Percentiles rank a stretch among this genome's conserved stretches.
Evolutionary conservation across 2,113 vertebrate genomes (phyloP).

Genomic region (Nothoprocta pentlandii): DNA sequence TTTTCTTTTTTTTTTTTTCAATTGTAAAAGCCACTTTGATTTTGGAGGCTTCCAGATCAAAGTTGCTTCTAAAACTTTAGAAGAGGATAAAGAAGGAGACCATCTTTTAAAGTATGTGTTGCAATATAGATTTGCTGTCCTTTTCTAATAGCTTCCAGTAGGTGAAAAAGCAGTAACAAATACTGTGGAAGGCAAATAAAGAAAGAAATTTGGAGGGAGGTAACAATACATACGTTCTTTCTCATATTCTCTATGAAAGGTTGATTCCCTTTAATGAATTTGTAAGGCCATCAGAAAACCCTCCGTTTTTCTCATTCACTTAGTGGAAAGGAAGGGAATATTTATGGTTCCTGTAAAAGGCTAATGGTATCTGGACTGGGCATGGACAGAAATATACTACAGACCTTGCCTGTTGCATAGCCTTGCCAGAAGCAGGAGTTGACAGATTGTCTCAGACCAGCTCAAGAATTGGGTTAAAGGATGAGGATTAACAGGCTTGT

Average conservation of each 20-base stretch:
- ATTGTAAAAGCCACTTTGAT: background rate
- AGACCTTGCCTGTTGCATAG: background rate
- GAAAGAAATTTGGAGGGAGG: background rate
- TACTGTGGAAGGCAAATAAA: background rate
- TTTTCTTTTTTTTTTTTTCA: no score
- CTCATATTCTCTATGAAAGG: background rate
- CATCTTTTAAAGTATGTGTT: background rate
- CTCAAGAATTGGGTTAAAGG: background rate
- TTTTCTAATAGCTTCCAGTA: background rate
- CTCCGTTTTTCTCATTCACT: background rate
- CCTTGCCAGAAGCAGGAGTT: background rate
- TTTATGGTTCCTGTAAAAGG: background rate
- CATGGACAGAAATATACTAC: background rate
- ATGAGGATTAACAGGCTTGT: conserved; percentile 5
- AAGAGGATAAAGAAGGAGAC: background rate
- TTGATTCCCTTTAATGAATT: background rate
- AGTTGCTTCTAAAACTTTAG: background rate
- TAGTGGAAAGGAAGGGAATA: background rate
- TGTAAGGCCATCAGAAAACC: background rate
- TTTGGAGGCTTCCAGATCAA: background rate
- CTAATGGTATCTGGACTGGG: background rate
- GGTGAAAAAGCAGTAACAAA: background rate
- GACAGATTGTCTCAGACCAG: background rate
- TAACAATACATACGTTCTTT: background rate
- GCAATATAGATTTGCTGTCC: background rate